Evolutionary conservation across 2,797 vertebrate genomes (phyloP).

Genomic region (Euthynnus affinis): DNA sequence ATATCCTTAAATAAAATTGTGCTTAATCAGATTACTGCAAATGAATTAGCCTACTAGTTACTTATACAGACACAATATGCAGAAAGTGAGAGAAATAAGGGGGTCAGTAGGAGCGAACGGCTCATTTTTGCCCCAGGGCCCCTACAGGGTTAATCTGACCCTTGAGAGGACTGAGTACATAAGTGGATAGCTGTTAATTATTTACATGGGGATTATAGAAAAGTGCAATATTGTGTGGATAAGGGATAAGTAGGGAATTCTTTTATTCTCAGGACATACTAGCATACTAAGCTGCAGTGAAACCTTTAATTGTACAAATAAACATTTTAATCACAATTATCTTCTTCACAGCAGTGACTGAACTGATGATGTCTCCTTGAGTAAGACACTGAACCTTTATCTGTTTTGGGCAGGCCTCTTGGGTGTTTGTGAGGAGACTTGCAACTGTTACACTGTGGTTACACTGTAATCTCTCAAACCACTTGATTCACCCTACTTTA

Average conservation of each 20-base stretch:
- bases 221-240: conserved; percentile 6
- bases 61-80: background rate
- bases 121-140: background rate
- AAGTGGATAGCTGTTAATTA: background rate
- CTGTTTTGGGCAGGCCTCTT: conserved; percentile 22
- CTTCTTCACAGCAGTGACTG: conserved; percentile 30
- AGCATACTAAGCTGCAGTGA: conserved; percentile 25
- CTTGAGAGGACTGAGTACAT: background rate
- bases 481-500: conserved; percentile 14
- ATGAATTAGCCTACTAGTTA: background rate
- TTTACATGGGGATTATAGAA: conserved; percentile 13
- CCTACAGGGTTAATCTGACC: background rate
- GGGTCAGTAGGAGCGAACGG: background rate
- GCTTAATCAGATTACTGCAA: background rate
- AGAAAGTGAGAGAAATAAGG: background rate
- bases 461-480: conserved; percentile 15
- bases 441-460: conserved; percentile 19
- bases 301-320: conserved; percentile 46
- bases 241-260: background rate
- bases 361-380: conserved; percentile 26
- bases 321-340: conserved; percentile 42
- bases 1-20: background rate
- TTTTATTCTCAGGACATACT: background rate
- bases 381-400: conserved; percentile 33
- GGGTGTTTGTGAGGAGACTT: conserved; percentile 14